These are phyloP conservation scores for Silurus glanis DNA, from an alignment of 2,113 vertebrate species.

Conservation along the genomic window DNA sequence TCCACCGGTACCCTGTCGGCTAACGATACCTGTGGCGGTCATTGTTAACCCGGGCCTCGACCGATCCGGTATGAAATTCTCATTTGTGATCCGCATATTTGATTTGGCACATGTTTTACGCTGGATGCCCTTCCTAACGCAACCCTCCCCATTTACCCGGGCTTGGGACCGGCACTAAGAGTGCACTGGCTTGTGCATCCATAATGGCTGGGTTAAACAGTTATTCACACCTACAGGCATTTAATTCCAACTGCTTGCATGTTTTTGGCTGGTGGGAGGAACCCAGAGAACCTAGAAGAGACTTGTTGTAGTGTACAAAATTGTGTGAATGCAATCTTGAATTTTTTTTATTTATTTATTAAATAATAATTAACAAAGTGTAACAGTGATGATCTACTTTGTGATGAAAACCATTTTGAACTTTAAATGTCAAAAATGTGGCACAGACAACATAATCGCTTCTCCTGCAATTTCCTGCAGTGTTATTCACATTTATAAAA, in stretches of 20 bases:
- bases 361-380: background rate
- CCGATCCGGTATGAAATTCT: too few species aligned
- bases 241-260: background rate
- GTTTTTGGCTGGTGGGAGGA: background rate
- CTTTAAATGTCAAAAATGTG: conserved; percentile 29
- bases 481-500: conserved; percentile 19
- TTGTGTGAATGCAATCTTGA: background rate
- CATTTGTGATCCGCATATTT: too few species aligned
- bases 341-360: background rate
- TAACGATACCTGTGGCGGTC: too few species aligned
- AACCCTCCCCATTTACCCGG: too few species aligned
- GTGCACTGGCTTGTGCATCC: too few species aligned
- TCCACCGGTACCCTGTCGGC: too few species aligned
- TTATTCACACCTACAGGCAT: background rate
- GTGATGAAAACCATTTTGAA: background rate
- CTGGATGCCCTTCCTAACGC: too few species aligned
- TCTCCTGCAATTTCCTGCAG: background rate
- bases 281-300: background rate
- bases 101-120: too few species aligned
- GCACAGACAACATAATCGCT: background rate
- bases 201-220: too few species aligned
- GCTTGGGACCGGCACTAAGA: too few species aligned
- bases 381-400: conserved; percentile 5
- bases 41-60: too few species aligned
- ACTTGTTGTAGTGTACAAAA: background rate